These are phyloP conservation scores for Patagioenas fasciata DNA, from an alignment of 2,113 vertebrate species.

Conservation along the genomic window DNA sequence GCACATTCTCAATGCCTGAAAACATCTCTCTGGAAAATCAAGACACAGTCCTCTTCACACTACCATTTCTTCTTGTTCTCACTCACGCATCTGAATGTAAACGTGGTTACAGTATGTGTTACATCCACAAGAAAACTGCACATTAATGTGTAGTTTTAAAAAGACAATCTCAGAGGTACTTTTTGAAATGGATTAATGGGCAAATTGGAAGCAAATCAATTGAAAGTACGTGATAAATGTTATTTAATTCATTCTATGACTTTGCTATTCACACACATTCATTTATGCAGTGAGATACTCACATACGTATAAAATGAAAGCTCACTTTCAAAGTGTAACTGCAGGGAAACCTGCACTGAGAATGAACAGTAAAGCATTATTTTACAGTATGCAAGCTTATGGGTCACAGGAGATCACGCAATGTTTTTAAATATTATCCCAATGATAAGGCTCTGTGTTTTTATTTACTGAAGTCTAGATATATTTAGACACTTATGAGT, in stretches of 20 bases:
- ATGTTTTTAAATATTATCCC: slow-evolving; percentile 2
- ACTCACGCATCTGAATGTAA: not conserved
- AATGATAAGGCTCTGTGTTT: not conserved
- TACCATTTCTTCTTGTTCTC: not conserved
- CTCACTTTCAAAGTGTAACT: not conserved
- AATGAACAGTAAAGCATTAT: not conserved
- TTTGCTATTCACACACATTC: not conserved
- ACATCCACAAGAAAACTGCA: not conserved
- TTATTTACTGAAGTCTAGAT: slow-evolving; percentile 21
- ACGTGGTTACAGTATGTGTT: not conserved
- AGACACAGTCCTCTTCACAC: not conserved
- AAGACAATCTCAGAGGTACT: not conserved
- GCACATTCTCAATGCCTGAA: not conserved
- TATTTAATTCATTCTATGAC: not conserved
- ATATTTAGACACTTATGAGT: not conserved
- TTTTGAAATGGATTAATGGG: not conserved
- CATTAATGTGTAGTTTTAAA: not conserved
- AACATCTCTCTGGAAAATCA: not conserved
- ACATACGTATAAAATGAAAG: not conserved
- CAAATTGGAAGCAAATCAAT: slow-evolving; percentile 12
- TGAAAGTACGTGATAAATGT: not conserved
- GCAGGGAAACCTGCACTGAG: not conserved
- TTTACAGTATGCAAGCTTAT: not conserved
- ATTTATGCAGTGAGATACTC: not conserved
- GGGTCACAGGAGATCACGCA: not conserved